Conservation (phyloP, 2,113 vertebrate species). For the Nestor notabilis region DNA sequence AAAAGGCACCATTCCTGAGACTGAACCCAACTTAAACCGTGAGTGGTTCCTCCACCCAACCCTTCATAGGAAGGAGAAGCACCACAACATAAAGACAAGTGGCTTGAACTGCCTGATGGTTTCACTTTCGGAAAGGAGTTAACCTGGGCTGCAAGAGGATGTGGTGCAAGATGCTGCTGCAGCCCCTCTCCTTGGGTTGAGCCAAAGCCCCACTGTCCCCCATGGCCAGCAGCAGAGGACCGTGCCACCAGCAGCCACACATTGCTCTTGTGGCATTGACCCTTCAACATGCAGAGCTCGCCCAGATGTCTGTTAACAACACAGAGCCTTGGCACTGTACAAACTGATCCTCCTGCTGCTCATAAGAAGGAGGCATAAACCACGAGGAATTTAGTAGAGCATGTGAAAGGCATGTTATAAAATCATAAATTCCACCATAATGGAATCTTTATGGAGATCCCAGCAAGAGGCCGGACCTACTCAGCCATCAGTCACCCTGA, state of each 20-base stretch:
- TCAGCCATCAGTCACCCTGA: not conserved
- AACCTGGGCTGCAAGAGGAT: not conserved
- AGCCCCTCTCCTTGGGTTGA: not conserved
- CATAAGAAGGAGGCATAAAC: not conserved
- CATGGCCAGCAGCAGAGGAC: not conserved
- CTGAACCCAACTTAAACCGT: rapidly evolving
- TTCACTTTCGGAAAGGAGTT: not conserved
- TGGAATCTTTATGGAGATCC: not conserved
- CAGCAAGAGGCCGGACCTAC: not conserved
- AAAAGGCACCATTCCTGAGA: not conserved
- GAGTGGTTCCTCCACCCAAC: rapidly evolving
- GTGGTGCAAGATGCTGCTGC: rapidly evolving
- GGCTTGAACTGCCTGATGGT: not conserved
- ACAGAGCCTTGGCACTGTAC: not conserved
- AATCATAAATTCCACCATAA: not conserved
- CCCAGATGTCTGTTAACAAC: not conserved
- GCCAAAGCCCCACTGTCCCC: not conserved
- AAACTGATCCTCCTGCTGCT: rapidly evolving
- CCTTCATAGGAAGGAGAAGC: not conserved
- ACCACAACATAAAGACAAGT: not conserved
- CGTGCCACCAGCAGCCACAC: rapidly evolving
- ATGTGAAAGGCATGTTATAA: not conserved
- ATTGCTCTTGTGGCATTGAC: rapidly evolving
- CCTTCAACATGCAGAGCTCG: not conserved
- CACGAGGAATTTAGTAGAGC: not conserved